Base-by-base conservation (phyloP, 2,888 invertebrate genomes). In the Eulithis testata region DNA sequence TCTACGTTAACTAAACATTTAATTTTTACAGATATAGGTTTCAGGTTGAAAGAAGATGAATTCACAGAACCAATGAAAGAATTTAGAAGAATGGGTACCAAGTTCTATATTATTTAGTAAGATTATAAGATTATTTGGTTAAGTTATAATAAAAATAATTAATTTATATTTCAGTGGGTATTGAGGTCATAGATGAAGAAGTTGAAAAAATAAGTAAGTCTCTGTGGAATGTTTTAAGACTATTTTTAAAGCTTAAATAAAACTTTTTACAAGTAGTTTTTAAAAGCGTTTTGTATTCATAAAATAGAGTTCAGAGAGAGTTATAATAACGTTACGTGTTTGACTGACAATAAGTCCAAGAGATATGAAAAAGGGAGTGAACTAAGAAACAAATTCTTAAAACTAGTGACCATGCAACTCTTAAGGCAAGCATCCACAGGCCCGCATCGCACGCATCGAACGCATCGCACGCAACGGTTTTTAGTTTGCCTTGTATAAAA, bases 131-230 rank as follows among this genome's bases (percentile, higher is more conserved):
- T 21, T 3, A 3, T 11, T 3, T 49, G 21, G 21, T 4, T 11
- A 11, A 12, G 11, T 40, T 21, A 9, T 49, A 4, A 2, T 21
- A 49, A 7, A 49, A 49, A 47, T 12, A 14, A 47, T 12, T 21
- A 37, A 59, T 45, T 61, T 49, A 58, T 57, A 57, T 53, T 66
- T 47, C 74, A 90, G 89, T 83, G 51, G 82, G 82, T 59, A 55
- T 88, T 65, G 72, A 77, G 11, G 9, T 69, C 5, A 52, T 89
- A 14, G 90, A 90, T 43, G 86, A 89, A 75, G 84, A 88, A 69
- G 86, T 90, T 3, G 87, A 88, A 74, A 90, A 87, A 80, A 89
- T 90, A 71, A 53, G 90, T 90, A 78, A 80, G 87, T 77, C 27
- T 27, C 1, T 63, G 47, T 47, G 47, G 14, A 21, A 21, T 21